Base-by-base conservation (phyloP, 1,140 invertebrate species). In the Anastrepha obliqua region DNA sequence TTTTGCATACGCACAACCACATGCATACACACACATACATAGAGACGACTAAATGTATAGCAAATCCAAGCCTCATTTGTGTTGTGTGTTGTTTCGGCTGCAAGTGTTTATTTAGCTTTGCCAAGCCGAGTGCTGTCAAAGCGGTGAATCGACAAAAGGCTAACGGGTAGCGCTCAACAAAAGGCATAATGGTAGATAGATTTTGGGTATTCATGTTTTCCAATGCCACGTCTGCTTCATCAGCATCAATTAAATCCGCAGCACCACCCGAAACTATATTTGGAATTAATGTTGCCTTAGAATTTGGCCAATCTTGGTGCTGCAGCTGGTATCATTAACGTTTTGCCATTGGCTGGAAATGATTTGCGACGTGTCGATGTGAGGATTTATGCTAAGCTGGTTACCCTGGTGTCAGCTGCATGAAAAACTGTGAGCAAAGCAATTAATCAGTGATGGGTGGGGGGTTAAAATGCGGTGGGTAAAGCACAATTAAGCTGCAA, bases 81-180 rank as follows among this genome's bases (percentile, higher is more conserved):
- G 13, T 3, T 74, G 51, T 55, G 29, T 29, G 29, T 29, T 29
- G 8, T 42, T 67, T 47, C 42, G 11, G 0, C 17, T 7, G 42
- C 39, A 47, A n/a, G 42, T 47, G 42, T 74, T 74, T 74, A 74
- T 39, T 74, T 74, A n/a, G 42, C 67, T 74, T 74, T 39, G 65
- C 29, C 17, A 13, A 47, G 15, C 15, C 13, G 42, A 67, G 62
- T 64, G 64, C 39, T n/a, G 39, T 11, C 6, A 74, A 47, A 55
- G 42, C 13, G 42, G 15, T 15, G 13, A 17, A 15, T 39, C 42
- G 67, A 74, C 39, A 47, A 74, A 47, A 42, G 67, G 42, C 3
- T 39, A n/a, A 74, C 44, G 42, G 67, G 8, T 55, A 11, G 67
- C 67, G 17, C 15, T 44, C 3, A 39, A 47, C 39, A 44, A 74